Base-by-base conservation (phyloP, 2,888 invertebrate genomes). In the Bruchidius siliquastri region DNA sequence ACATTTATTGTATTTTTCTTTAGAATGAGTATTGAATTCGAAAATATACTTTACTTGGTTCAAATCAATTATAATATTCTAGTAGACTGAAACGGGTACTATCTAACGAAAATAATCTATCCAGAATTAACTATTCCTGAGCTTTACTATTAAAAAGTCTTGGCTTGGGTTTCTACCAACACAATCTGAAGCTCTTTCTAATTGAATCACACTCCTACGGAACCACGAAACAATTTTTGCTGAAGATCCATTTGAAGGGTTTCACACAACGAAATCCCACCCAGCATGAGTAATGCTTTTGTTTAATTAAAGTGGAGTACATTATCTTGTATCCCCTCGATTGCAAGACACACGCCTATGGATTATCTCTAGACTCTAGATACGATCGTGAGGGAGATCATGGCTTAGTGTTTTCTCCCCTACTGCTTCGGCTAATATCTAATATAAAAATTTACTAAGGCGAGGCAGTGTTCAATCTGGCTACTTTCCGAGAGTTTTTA, bases 391-490 rank as follows among this genome's bases (percentile, higher is more conserved):
- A 13, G 20, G 21, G n/a, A 71, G 32, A 2, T 3, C 22, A n/a
- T 21, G 72, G 76, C 74, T 67, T 75, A 71, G 74, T 72, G 71
- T 74, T 73, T 74, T 77, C 76, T 74, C 77, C 76, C 74, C 75
- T 69, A 68, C 73, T 49, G 75, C 74, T 74, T 68, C 71, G 74
- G 76, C 78, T 78, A 77, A 78, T 78, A 77, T 78, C 76, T 77
- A 77, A 78, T 78, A 76, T 78, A 76, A 75, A 75, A 78, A 74
- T 73, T 77, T 74, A 75, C 75, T 77, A 49, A 70, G 77, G 74
- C 71, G 68, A 70, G 77, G 74, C 71, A 67, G 75, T 73, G 74
- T 70, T 70, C 74, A 74, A 76, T 76, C 77, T 73, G 74, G 74
- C 72, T 70, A 72, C 66, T 73, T 66, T 68, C 68, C 49, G 30